Evolutionary conservation across 1,140 invertebrate genomes (phyloP).

Genomic region (Globodera rostochiensis): DNA sequence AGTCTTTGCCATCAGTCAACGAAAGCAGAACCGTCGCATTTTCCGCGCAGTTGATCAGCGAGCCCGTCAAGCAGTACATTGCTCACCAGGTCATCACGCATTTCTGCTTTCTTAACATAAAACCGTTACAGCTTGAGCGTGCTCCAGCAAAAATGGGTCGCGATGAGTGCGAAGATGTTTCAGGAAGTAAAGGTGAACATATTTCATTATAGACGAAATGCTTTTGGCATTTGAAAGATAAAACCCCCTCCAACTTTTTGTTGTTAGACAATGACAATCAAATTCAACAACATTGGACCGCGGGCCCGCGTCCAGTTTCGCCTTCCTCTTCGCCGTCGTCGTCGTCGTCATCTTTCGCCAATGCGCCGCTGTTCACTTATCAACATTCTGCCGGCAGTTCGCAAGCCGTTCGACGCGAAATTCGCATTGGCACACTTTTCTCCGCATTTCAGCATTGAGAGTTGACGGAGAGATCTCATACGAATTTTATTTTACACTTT

Average conservation of each 20-base stretch:
- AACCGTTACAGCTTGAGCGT: too few species aligned
- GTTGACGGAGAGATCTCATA: not conserved
- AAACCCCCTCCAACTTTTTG: not conserved
- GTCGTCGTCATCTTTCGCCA: not conserved
- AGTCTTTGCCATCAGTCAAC: too few species aligned
- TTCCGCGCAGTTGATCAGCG: not conserved
- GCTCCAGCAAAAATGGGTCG: too few species aligned
- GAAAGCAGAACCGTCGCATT: too few species aligned
- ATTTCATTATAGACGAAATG: too few species aligned
- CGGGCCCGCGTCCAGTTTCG: not conserved
- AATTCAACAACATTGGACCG: not conserved
- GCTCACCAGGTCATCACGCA: not conserved
- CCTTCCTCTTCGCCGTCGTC: not conserved
- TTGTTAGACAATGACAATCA: not conserved
- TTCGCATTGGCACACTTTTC: conserved; percentile 30
- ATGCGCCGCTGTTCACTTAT: conserved; percentile 10
- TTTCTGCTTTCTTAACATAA: too few species aligned
- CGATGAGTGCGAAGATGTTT: too few species aligned
- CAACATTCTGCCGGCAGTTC: conserved; percentile 27
- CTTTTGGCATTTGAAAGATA: not conserved
- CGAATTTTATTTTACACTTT: not conserved
- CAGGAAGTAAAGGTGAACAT: conserved; percentile 1
- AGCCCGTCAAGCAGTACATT: conserved; percentile 10
- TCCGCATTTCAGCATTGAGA: not conserved
- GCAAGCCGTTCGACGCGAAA: conserved; percentile 28